Percentiles rank a stretch among this genome's conserved stretches.
Evolutionary conservation across 2,888 invertebrate genomes (phyloP).

Genomic region (Andricus curvator): DNA sequence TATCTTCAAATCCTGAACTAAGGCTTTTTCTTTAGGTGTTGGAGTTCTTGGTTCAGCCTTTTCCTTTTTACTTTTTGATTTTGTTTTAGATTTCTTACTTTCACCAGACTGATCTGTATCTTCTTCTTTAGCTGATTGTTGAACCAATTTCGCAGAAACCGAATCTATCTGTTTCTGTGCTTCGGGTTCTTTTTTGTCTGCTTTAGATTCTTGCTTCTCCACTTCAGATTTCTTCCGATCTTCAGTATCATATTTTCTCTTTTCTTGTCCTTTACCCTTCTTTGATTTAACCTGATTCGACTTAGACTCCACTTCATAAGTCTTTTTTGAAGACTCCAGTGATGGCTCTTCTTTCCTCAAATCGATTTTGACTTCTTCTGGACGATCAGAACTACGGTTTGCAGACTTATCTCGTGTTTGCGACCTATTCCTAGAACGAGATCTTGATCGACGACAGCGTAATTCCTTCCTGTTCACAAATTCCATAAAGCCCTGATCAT

Average conservation of each 20-base stretch:
- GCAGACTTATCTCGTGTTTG: slow-evolving; percentile 36
- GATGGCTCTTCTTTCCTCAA: slow-evolving; percentile 16
- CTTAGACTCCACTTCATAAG: slow-evolving; percentile 48
- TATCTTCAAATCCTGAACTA: slow-evolving; percentile 21
- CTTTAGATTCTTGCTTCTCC: slow-evolving; percentile 50
- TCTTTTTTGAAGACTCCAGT: slow-evolving; percentile 50
- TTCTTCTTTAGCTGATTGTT: background rate
- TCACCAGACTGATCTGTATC: background rate
- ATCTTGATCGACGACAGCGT: slow-evolving; percentile 74
- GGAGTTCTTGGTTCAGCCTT: background rate
- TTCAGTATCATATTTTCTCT: slow-evolving; percentile 45
- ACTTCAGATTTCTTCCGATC: slow-evolving; percentile 45
- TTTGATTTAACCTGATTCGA: slow-evolving; percentile 49
- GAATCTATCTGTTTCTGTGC: background rate
- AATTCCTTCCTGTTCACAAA: slow-evolving; percentile 78
- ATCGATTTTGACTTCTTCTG: slow-evolving; percentile 42
- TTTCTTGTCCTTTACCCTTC: slow-evolving; percentile 33
- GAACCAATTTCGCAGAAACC: background rate
- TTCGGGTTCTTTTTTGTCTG: slow-evolving; percentile 24
- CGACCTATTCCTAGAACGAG: slow-evolving; percentile 68
- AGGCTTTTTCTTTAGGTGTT: slow-evolving; percentile 35
- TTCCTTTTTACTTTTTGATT: slow-evolving; percentile 23
- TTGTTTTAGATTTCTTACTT: background rate
- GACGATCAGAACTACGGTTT: slow-evolving; percentile 22
- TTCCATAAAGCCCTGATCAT: slow-evolving; percentile 79